Base-by-base conservation (phyloP, 2,888 invertebrate species). In the Exocentrus adspersus region DNA sequence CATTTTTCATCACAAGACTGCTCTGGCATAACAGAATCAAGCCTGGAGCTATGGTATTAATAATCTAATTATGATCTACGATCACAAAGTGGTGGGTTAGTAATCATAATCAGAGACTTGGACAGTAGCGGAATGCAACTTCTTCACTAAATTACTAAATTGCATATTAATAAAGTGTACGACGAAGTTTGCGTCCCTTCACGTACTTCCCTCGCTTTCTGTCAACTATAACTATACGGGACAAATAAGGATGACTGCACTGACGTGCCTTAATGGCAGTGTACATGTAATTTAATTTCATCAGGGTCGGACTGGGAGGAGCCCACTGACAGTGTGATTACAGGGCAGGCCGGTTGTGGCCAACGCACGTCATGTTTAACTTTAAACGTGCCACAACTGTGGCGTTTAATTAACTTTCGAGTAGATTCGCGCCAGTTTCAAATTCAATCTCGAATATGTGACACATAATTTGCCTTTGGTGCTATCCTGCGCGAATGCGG, bases 241-340 rank as follows among this genome's bases (percentile, higher is more conserved):
- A 6, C 12, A 16, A 65, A 74, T 28, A 67, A 63, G 65, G 71
- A 72, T 51, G 65, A 65, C 57, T 60, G 60, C 60, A 61, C 46
- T 65, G 75, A 78, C 79, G 80, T 79, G 61, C 68, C 70, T 69
- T 72, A 76, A 78, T 78, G 78, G 75, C 75, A 75, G 76, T 72
- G 69, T 74, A 78, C 76, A 76, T 79, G 80, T 82, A 81, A 83
- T 82, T 82, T 82, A 82, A 83, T 83, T 83, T 83, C 79, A 78
- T 79, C 82, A 81, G 81, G 81, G 81, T 80, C 79, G 81, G 78
- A 78, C 77, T 80, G 82, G 83, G 83, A 72, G 82, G 81, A 75
- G 81, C 72, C 77, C 78, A 82, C 72, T 81, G 83, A 83, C 82
- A 82, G 81, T 74, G 78, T 82, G 81, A 83, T 83, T 82, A 81